A percentile compares a stretch with the other conserved stretches of the same genome.
Conservation (phyloP, 2,888 invertebrate genomes). For the Drosophila monieri region DNA sequence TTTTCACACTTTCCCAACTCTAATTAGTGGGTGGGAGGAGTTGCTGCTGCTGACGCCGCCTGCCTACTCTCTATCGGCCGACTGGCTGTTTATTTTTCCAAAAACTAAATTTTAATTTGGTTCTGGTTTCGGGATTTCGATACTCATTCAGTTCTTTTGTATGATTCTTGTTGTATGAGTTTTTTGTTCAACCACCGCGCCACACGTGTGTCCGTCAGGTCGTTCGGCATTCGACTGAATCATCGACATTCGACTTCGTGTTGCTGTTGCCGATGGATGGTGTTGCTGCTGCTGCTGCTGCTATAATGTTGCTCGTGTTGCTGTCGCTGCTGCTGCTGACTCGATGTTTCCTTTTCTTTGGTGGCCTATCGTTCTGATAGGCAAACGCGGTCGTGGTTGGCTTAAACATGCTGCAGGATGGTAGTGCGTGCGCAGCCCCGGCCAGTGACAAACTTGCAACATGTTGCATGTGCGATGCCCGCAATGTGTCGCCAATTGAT, state of each 20-base stretch:
- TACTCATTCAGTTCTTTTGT: conserved; percentile 26
- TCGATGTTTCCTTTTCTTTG: conserved; percentile 27
- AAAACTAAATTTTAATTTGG: conserved; percentile 4
- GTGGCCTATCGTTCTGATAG: conserved; percentile 57
- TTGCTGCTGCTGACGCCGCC: conserved; percentile 9
- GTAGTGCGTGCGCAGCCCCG: conserved; percentile 47
- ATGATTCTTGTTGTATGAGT: conserved; percentile 2
- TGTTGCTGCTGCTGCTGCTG: conserved; percentile 34
- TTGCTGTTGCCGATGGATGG: conserved; percentile 14
- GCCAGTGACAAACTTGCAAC: conserved; percentile 41
- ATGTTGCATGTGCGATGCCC: conserved; percentile 30
- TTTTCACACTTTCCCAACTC: conserved; percentile 39
- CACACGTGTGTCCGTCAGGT: conserved; percentile 76
- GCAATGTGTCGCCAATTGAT: conserved; percentile 38
- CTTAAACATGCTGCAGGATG: conserved; percentile 12
- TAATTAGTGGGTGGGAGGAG: conserved; percentile 11
- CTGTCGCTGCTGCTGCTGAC: conserved; percentile 48
- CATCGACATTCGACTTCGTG: conserved; percentile 49
- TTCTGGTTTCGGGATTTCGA: background rate
- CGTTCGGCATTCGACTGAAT: conserved; percentile 81
- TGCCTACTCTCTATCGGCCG: background rate
- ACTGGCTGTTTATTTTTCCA: background rate
- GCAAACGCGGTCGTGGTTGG: conserved; percentile 55
- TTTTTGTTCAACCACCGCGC: conserved; percentile 43
- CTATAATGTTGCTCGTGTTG: conserved; percentile 24